A percentile compares a stretch with the other conserved stretches of the same genome.
phyloP scores from a whole-genome alignment of 1,140 invertebrate genomes.

The Pseudoatta argentina region DNA sequence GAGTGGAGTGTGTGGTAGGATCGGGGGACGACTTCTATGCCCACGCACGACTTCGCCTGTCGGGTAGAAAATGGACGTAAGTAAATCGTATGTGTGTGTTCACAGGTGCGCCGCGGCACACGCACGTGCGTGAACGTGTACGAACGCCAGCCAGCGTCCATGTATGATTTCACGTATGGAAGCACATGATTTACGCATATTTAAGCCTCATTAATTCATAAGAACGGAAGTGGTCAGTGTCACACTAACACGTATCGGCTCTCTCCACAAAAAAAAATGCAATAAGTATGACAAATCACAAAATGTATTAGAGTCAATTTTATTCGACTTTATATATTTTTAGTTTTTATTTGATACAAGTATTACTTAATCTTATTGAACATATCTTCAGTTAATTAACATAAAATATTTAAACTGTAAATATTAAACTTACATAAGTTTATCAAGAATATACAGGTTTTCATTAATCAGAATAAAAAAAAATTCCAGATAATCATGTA shows the following conservation, averaged over 20 bases:
- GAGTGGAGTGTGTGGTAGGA: conserved; percentile 66
- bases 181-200: conserved; percentile 32
- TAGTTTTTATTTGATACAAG: not conserved
- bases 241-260: conserved; percentile 50
- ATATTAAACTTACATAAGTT: not conserved
- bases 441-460: not conserved
- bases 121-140: conserved; percentile 23
- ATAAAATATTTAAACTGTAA: not conserved
- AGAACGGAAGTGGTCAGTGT: conserved; percentile 30
- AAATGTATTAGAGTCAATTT: conserved; percentile 1
- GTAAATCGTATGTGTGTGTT: conserved; percentile 7
- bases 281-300: not conserved
- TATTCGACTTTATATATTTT: not conserved
- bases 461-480: not conserved
- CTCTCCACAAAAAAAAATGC: not conserved
- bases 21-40: conserved; percentile 67
- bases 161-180: conserved; percentile 45
- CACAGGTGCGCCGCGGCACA: conserved; percentile 15
- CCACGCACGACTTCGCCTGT: conserved; percentile 60
- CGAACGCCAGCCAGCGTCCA: not conserved
- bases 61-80: conserved; percentile 51
- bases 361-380: not conserved
- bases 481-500: not conserved
- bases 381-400: not conserved
- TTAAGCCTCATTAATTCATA: conserved; percentile 29